Evolutionary conservation across 1,140 invertebrate genomes (phyloP).

Genomic region (Venustaconcha ellipsiformis): DNA sequence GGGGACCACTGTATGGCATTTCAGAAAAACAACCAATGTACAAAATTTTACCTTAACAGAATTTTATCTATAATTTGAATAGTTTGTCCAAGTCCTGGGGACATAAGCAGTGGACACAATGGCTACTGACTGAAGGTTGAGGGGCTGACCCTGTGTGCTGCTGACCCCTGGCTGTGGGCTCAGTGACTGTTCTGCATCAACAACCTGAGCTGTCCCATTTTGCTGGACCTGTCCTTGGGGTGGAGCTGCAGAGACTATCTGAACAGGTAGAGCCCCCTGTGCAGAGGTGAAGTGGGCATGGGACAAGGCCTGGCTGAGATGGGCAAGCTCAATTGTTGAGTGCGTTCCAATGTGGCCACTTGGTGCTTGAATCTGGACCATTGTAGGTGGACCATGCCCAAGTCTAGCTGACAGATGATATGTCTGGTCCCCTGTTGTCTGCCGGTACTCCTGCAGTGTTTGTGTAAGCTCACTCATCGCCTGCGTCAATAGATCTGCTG

Average conservation of each 20-base stretch:
- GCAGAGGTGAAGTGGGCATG: constrained; percentile 46
- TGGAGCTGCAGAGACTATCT: constrained; percentile 10
- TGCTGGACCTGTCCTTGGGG: constrained; percentile 4
- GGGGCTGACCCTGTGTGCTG: constrained; percentile 9
- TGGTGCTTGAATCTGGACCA: constrained; percentile 52
- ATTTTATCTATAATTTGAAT: too few species aligned
- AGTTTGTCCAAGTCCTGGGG: too few species aligned
- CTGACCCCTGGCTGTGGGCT: constrained; percentile 24
- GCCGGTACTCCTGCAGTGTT: constrained; percentile 57
- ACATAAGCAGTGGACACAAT: too few species aligned
- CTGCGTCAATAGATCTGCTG: constrained; percentile 68
- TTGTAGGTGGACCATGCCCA: constrained; percentile 40
- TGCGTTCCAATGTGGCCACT: constrained; percentile 37
- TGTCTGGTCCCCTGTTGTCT: constrained; percentile 26
- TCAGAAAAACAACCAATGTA: too few species aligned
- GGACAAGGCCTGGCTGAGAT: constrained; percentile 63
- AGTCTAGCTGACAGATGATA: constrained; percentile 36
- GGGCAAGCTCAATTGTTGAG: constrained; percentile 64
- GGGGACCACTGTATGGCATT: too few species aligned
- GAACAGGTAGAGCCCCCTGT: constrained; percentile 30
- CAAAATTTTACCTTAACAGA: too few species aligned
- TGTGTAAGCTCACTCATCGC: constrained; percentile 70
- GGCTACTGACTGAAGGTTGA: neutral
- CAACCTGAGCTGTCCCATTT: constrained; percentile 1
- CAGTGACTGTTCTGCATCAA: neutral